Evolutionary conservation across 2,888 invertebrate species (phyloP), one percentile per base, ranked within the genome.

Genomic region (Galeopsomyia nigrocyanea): DNA sequence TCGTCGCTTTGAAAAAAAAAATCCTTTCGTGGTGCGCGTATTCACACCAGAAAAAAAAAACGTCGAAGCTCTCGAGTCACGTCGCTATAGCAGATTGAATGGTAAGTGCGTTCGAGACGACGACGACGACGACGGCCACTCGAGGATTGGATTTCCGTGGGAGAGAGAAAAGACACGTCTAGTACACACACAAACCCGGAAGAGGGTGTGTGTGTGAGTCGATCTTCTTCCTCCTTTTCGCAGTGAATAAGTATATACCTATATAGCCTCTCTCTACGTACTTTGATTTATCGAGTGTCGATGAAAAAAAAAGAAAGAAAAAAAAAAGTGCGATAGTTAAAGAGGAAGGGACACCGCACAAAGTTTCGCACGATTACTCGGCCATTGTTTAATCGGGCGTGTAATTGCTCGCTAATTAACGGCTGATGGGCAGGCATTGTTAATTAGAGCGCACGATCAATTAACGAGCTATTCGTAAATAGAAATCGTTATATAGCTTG

Each of bases 91-190:
- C 26, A 26, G 39, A 39, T 39, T 9, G 39, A 13, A 39, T 39
- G 39, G 39, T 10, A 39, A 39, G 39, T 39, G 39, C 39, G 39
- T 39, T 39, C 13, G 39, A 7, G 17, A 17, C 9, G 17, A 17
- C n/a, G 17, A 10, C n/a, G 10, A 51, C 14, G 16, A 17, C 10
- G 51, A 26, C 31, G 47, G 53, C 19, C 49, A 65, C 64, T 64
- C 31, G 51, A 60, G 21, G 64, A 71, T 71, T 65, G 51, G 60
- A 71, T 71, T 65, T 71, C 70, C 60, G 47, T 65, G 70, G 13
- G 53, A 19, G 53, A 17, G 53, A 53, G 53, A 21, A 14, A 53
- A 21, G 53, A 21, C 53, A 9, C 53, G 17, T 51, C 17, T 53
- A n/a, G n/a, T 53, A 10, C 2, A 21, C 17, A 53, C 19, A 6